These are phyloP conservation scores for Leptura quadrifasciata DNA, from an alignment of 2,888 invertebrate species.

Conservation along the genomic window DNA sequence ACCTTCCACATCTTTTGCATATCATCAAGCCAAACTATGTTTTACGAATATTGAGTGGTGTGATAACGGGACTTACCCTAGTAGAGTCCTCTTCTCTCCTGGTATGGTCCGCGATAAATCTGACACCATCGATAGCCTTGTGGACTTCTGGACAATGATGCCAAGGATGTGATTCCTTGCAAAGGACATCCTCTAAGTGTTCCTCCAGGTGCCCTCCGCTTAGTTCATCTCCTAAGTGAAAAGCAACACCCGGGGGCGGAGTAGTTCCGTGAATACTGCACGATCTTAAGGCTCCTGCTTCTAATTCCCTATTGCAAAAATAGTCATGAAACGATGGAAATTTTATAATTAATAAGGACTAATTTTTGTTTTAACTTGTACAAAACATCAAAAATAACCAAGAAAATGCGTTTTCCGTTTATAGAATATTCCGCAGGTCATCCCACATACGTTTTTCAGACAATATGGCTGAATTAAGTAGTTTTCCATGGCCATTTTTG, in stretches of 20 bases:
- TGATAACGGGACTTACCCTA: slow-evolving; percentile 78
- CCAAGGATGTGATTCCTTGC: slow-evolving; percentile 83
- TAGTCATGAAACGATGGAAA: too few species aligned
- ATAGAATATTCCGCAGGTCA: too few species aligned
- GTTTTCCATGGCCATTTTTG: too few species aligned
- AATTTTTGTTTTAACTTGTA: too few species aligned
- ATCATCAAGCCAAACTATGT: too few species aligned
- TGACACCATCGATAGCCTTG: slow-evolving; percentile 94
- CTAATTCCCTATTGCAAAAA: slow-evolving; percentile 73
- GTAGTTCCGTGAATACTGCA: slow-evolving; percentile 79
- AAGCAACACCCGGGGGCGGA: slow-evolving; percentile 76
- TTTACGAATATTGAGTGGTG: too few species aligned
- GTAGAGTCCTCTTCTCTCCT: slow-evolving; percentile 94
- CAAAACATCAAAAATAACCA: too few species aligned
- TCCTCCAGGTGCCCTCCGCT: slow-evolving; percentile 59
- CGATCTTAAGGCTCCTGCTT: slow-evolving; percentile 76
- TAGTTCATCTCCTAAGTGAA: slow-evolving; percentile 72
- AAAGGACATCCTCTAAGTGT: slow-evolving; percentile 66
- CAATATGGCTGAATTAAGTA: too few species aligned
- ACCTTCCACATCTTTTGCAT: too few species aligned
- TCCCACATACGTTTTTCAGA: too few species aligned
- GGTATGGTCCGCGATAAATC: slow-evolving; percentile 94
- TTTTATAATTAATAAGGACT: too few species aligned
- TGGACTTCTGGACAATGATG: slow-evolving; percentile 93
- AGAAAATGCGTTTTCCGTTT: too few species aligned